phyloP scores from a whole-genome alignment of 2,888 invertebrate species.

The Ennomos erosarius region DNA sequence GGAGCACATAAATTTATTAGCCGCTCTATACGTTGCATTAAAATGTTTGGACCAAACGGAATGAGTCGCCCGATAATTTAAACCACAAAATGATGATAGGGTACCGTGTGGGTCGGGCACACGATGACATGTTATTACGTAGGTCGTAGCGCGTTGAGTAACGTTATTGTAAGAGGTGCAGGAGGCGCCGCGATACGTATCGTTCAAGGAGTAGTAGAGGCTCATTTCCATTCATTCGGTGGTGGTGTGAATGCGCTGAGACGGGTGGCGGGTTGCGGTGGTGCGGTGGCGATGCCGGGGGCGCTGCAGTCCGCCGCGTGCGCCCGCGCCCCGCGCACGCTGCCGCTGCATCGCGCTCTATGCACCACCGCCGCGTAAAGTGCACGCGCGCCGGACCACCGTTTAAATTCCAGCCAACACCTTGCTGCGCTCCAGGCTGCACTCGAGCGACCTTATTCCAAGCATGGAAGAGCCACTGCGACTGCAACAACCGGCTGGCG shows the following conservation, averaged over 20 bases:
- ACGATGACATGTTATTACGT: constrained; percentile 38
- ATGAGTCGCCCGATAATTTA: constrained; percentile 6
- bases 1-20: constrained; percentile 19
- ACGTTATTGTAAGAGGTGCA: constrained; percentile 36
- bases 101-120: constrained; percentile 13
- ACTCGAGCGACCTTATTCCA: constrained; percentile 24
- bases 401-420: constrained; percentile 39
- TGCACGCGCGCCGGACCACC: constrained; percentile 48
- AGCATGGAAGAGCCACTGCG: constrained; percentile 23
- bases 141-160: constrained; percentile 33
- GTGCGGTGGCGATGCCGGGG: constrained; percentile 45
- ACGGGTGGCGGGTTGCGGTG: constrained; percentile 63
- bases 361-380: constrained; percentile 50
- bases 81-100: constrained; percentile 6
- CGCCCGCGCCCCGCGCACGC: constrained; percentile 68
- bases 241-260: constrained; percentile 71
- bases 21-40: constrained; percentile 1
- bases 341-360: constrained; percentile 56
- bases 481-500: constrained; percentile 13
- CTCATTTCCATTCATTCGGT: constrained; percentile 77
- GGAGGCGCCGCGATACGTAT: constrained; percentile 45
- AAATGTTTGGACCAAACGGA: constrained; percentile 1
- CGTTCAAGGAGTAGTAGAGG: constrained; percentile 53
- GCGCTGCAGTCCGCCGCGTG: constrained; percentile 58
- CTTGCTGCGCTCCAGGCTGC: constrained; percentile 24